Percentiles rank a stretch among this genome's conserved stretches.
These are phyloP conservation scores for Bombycilla garrulus DNA, from an alignment of 2,113 vertebrate genomes.

Conservation along the genomic window DNA sequence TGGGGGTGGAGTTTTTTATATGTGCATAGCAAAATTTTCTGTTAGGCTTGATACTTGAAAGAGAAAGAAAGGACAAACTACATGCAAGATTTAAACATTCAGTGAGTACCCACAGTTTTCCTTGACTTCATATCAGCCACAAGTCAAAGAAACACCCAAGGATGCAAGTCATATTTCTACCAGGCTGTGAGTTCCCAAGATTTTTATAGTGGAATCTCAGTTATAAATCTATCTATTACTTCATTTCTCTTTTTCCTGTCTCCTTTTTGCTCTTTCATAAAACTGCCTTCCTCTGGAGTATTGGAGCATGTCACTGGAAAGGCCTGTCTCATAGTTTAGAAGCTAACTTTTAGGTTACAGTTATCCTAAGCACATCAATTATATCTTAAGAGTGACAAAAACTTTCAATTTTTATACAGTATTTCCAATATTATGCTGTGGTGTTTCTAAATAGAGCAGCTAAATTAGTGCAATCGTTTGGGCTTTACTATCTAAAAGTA, in stretches of 20 bases:
- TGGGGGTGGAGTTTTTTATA: fast-evolving
- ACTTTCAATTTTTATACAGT: not conserved
- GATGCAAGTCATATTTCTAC: not conserved
- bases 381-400: not conserved
- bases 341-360: not conserved
- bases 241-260: not conserved
- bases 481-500: not conserved
- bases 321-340: not conserved
- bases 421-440: not conserved
- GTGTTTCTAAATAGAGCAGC: not conserved
- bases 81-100: not conserved
- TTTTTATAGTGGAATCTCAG: not conserved
- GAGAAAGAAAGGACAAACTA: not conserved
- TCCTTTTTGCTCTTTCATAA: not conserved
- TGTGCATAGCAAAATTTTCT: not conserved
- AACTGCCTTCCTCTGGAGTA: not conserved
- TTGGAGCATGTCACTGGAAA: not conserved
- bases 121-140: not conserved
- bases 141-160: not conserved
- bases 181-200: not conserved
- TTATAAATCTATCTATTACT: not conserved
- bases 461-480: not conserved
- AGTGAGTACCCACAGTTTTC: not conserved
- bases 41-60: not conserved
- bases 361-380: not conserved